phyloP scores from a whole-genome alignment of 2,888 invertebrate genomes.

The Drosophila nr. medialis region DNA sequence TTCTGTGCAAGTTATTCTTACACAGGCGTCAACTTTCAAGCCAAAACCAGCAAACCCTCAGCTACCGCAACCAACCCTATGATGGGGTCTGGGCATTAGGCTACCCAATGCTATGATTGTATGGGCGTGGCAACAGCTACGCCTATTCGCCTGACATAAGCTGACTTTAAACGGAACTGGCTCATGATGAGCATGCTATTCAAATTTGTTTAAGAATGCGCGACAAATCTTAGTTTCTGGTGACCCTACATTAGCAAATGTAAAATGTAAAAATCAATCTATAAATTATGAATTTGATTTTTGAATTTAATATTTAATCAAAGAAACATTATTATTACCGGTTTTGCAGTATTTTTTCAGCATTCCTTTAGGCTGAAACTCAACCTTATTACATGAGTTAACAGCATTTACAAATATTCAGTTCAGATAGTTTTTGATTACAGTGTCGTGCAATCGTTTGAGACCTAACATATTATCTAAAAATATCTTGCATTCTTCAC shows the following conservation, averaged over 20 bases:
- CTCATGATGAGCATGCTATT: background rate
- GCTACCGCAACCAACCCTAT: background rate
- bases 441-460: background rate
- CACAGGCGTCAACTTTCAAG: conserved; percentile 17
- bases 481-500: background rate
- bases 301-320: background rate
- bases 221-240: background rate
- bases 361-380: background rate
- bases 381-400: background rate
- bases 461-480: background rate
- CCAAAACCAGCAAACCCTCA: background rate
- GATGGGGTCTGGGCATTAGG: too few species aligned
- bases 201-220: conserved; percentile 4
- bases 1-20: conserved; percentile 32
- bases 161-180: conserved; percentile 9
- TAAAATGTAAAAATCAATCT: background rate
- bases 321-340: background rate
- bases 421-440: background rate
- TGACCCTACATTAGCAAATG: background rate
- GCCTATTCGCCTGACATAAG: conserved; percentile 31
- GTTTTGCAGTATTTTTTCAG: background rate
- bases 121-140: conserved; percentile 34
- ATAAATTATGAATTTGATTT: background rate
- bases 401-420: background rate
- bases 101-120: conserved; percentile 12